A percentile compares a stretch with the other conserved stretches of the same genome.
These are phyloP conservation scores for Pseudoips prasinana DNA, from an alignment of 2,888 invertebrate genomes.

Conservation along the genomic window DNA sequence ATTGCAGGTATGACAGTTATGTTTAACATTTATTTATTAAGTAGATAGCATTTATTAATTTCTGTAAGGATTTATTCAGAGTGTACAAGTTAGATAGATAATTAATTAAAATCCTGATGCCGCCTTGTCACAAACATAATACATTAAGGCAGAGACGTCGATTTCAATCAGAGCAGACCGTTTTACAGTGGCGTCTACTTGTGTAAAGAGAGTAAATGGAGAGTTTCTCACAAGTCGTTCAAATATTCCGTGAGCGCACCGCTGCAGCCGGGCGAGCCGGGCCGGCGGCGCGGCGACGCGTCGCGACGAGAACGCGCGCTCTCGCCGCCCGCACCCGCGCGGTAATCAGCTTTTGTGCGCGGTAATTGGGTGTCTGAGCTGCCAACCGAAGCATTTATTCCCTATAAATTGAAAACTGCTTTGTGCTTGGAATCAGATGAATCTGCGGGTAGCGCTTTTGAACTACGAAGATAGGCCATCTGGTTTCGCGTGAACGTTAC, in stretches of 20 bases:
- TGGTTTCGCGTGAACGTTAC: constrained; percentile 1
- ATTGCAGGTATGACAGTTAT: too few relatives aligned
- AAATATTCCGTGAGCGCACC: constrained; percentile 62
- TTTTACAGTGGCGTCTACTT: constrained; percentile 45
- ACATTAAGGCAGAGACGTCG: constrained; percentile 24
- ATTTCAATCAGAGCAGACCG: constrained; percentile 56
- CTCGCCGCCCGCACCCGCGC: constrained; percentile 57
- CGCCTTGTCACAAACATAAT: too few relatives aligned
- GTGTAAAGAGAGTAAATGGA: constrained; percentile 65
- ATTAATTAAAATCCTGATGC: too few relatives aligned
- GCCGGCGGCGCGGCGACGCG: constrained; percentile 30
- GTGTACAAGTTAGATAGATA: too few relatives aligned
- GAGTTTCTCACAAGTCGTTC: constrained; percentile 66
- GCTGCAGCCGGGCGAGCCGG: constrained; percentile 28
- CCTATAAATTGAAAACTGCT: constrained; percentile 80
- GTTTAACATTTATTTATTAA: too few relatives aligned
- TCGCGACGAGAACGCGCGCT: constrained; percentile 29
- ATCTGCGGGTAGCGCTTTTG: constrained; percentile 60
- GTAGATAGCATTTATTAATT: too few relatives aligned
- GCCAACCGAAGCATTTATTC: constrained; percentile 80
- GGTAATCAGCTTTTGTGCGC: constrained; percentile 81
- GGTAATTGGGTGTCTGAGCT: constrained; percentile 81
- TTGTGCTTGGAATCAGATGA: constrained; percentile 71
- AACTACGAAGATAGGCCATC: constrained; percentile 15
- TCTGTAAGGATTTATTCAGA: too few relatives aligned